These are phyloP conservation scores for Pachyseris speciosa DNA, from an alignment of 64 coral and sea anemone species.

Conservation along the genomic window DNA sequence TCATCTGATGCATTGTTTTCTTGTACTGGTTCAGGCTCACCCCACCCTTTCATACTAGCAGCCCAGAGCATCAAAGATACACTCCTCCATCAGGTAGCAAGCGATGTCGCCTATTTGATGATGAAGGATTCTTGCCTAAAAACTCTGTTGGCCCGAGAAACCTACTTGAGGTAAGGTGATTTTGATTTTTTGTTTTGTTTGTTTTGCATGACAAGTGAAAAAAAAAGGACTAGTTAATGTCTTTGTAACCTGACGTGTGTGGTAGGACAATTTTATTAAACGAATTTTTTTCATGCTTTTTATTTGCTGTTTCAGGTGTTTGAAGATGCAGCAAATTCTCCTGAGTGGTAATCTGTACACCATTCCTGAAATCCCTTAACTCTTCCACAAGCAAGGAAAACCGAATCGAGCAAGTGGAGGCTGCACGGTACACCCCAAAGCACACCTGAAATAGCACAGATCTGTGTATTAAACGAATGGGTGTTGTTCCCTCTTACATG, in stretches of 20 bases:
- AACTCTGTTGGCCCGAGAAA: conserved; percentile 80
- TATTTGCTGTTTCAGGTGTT: conserved; percentile 1
- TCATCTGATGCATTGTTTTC: neutral
- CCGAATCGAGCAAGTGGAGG: too few species aligned
- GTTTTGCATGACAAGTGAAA: neutral
- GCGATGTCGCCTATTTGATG: conserved; percentile 72
- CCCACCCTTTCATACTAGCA: conserved; percentile 79
- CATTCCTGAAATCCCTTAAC: too few species aligned
- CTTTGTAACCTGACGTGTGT: too few species aligned
- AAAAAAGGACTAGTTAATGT: neutral
- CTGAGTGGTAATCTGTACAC: neutral
- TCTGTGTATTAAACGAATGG: too few species aligned
- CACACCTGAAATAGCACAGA: too few species aligned
- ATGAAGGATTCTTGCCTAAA: conserved; percentile 59
- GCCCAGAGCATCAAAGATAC: conserved; percentile 73
- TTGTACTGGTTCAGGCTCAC: conserved; percentile 58
- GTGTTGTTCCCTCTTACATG: too few species aligned
- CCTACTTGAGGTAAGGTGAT: conserved; percentile 61
- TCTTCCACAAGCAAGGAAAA: too few species aligned
- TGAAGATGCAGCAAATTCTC: conserved; percentile 21
- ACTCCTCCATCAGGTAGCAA: conserved; percentile 86
- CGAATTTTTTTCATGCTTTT: neutral
- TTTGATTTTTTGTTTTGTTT: neutral
- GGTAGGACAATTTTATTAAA: too few species aligned
- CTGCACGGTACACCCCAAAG: too few species aligned